Base-by-base conservation (phyloP, 2,797 vertebrate species). In the Tenualosa thibaudeaui region DNA sequence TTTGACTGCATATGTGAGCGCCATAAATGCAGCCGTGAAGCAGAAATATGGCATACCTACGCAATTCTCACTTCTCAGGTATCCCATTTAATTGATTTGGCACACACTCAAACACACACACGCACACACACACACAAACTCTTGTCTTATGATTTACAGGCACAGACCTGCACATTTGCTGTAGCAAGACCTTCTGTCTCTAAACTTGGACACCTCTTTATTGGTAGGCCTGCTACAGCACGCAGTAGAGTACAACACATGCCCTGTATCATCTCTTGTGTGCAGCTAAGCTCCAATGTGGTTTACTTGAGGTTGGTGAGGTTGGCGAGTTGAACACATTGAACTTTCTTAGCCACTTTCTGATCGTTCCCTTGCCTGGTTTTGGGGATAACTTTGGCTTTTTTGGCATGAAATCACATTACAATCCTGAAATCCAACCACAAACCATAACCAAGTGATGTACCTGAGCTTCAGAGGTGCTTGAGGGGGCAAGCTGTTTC, bases 1-100 rank as follows among this genome's bases (percentile, higher is more conserved):
- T 65, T 78, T 46, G 46, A 46, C 37, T 5, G 71, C 15, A 5
- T 22, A 5, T 43, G 37, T 43, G 43, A 78, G 43, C 17, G 31
- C 31, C 68, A 7, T 31, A 43, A 75, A 75, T 22, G 71, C 71
- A 78, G 7, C 71, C 22, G 19, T 46, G 8, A 5, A 43, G 71
- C 71, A 46, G 71, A 78, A 78, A 78, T 78, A 78, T 78, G 71
- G 71, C 71, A 22, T 78, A 43, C 71, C 71, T 7, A 78, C 71
- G 19, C 40, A 78, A 22, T 19, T 78, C 19, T 78, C 71, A 43
- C 43, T 40, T 46, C 71, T 78, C 43, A 19, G 8, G 15, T 8
- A 6, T 46, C 37, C 5, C 71, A 78, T 78, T 46, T 46, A 46
- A 78, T 46, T 78, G 43, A 78, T 78, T 43, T 78, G 37, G 54